Evolutionary conservation across 2,888 invertebrate genomes (phyloP).

Genomic region (Marasmarcha lunaedactyla): DNA sequence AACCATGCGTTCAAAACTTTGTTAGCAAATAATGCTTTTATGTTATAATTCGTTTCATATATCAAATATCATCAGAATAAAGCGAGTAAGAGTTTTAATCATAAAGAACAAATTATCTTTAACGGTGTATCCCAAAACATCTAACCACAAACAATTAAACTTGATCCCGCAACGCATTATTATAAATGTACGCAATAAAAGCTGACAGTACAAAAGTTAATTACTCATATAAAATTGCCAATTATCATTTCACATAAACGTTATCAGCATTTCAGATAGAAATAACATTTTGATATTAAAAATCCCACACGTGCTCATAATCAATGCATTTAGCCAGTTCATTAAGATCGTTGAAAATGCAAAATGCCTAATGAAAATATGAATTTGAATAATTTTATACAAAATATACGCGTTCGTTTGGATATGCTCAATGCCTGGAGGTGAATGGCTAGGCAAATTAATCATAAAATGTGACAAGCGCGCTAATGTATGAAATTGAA

Average conservation of each 20-base stretch:
- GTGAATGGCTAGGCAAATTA: slow-evolving; percentile 21
- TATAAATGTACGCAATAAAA: background rate
- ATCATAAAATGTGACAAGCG: slow-evolving; percentile 18
- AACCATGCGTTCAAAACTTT: no score
- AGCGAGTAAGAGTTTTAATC: no score
- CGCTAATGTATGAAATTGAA: background rate
- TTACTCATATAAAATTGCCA: slow-evolving; percentile 1
- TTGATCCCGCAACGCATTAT: no score
- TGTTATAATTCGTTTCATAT: no score
- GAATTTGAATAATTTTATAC: slow-evolving; percentile 49
- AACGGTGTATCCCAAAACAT: background rate
- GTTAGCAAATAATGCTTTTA: no score
- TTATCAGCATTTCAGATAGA: slow-evolving; percentile 15
- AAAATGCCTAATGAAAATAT: slow-evolving; percentile 47
- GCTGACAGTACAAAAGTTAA: background rate
- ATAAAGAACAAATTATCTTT: no score
- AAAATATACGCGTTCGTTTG: slow-evolving; percentile 21
- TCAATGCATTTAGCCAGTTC: slow-evolving; percentile 36
- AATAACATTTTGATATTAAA: slow-evolving; percentile 18
- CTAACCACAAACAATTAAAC: background rate
- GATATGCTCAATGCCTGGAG: slow-evolving; percentile 3
- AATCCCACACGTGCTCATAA: slow-evolving; percentile 24
- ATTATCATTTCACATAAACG: slow-evolving; percentile 13
- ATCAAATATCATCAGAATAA: no score
- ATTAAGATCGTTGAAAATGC: slow-evolving; percentile 36